These are phyloP conservation scores for Poecilia picta DNA, from an alignment of 2,797 vertebrate species.

Conservation along the genomic window DNA sequence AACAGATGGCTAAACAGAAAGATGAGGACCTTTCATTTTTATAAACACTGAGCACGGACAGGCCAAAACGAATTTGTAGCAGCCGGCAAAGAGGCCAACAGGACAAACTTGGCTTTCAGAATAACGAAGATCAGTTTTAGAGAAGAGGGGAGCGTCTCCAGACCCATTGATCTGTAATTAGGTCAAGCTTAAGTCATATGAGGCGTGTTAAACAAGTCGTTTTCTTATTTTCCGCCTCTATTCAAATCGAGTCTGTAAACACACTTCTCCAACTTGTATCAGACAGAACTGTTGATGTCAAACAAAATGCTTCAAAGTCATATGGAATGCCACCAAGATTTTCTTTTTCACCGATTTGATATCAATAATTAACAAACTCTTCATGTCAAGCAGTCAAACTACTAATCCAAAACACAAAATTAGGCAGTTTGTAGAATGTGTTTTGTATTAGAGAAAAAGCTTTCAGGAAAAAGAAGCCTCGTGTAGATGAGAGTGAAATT, in stretches of 20 bases:
- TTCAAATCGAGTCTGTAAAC: background rate
- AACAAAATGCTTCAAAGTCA: slow-evolving; percentile 27
- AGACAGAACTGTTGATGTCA: slow-evolving; percentile 23
- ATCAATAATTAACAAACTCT: slow-evolving; percentile 29
- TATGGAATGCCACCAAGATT: slow-evolving; percentile 45
- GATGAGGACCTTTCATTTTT: slow-evolving; percentile 51
- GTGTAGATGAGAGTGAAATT: background rate
- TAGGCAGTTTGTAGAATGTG: background rate
- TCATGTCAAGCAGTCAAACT: background rate
- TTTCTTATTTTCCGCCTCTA: slow-evolving; percentile 3
- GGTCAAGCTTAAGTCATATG: background rate
- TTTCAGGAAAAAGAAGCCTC: background rate
- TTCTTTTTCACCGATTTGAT: slow-evolving; percentile 41
- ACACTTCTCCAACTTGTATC: slow-evolving; percentile 6
- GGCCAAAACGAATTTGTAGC: slow-evolving; percentile 1
- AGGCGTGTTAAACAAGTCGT: background rate
- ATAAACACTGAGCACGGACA: slow-evolving; percentile 27
- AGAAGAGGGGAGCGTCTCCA: background rate
- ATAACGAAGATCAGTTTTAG: slow-evolving; percentile 4
- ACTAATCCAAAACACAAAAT: background rate
- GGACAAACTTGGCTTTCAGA: background rate
- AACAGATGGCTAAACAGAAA: slow-evolving; percentile 57
- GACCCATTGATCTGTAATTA: slow-evolving; percentile 1
- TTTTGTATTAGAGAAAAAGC: background rate
- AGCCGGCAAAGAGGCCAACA: background rate